Percentiles rank a stretch among this genome's conserved stretches.
phyloP scores from a whole-genome alignment of 2,888 invertebrate genomes.

The Tenthredo distinguenda region DNA sequence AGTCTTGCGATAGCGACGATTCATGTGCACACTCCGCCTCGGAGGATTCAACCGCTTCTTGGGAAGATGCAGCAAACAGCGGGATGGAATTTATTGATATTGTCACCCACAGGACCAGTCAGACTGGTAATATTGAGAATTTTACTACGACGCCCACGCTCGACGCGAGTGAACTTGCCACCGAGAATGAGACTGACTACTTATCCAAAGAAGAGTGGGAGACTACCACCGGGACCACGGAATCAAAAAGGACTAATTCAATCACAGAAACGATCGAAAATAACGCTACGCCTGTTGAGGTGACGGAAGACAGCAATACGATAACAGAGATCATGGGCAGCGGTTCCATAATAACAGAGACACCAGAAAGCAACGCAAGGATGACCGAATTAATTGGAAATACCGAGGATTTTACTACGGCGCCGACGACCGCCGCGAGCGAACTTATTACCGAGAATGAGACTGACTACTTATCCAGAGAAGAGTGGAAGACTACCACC shows the following conservation, averaged over 20 bases:
- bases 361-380: not conserved
- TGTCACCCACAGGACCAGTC: not conserved
- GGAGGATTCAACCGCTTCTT: not conserved
- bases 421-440: not conserved
- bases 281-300: too few species aligned
- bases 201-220: not conserved
- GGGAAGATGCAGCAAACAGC: not conserved
- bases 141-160: slow-evolving; percentile 4
- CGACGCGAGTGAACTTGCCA: not conserved
- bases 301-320: not conserved
- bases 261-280: slow-evolving; percentile 16
- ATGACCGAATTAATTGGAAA: not conserved
- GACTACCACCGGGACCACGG: not conserved
- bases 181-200: not conserved
- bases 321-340: not conserved
- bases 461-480: not conserved
- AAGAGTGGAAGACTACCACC: not conserved
- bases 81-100: not conserved
- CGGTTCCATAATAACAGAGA: not conserved
- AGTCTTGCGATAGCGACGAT: not conserved
- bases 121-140: not conserved
- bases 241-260: not conserved
- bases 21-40: not conserved
- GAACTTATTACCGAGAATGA: not conserved
- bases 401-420: not conserved